phyloP scores from a whole-genome alignment of 2,797 vertebrate genomes.

The Tauraco hartlaubi region DNA sequence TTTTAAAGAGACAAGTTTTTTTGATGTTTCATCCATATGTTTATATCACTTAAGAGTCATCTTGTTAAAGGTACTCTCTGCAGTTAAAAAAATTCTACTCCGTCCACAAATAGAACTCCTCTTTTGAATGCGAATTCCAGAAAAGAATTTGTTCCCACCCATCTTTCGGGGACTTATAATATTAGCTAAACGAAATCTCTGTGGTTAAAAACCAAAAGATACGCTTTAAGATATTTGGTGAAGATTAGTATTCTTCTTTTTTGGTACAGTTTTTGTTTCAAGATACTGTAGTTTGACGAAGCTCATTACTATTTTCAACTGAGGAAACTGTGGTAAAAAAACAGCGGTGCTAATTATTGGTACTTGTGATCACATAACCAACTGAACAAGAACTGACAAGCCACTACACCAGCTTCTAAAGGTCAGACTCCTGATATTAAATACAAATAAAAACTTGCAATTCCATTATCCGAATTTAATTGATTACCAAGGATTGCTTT shows the following conservation, averaged over 20 bases:
- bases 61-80: neutral
- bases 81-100: neutral
- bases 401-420: neutral
- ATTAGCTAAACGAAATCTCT: neutral
- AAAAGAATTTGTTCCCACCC: neutral
- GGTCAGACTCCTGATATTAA: neutral
- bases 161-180: neutral
- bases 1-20: neutral
- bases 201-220: neutral
- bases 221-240: neutral
- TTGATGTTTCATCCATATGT: neutral
- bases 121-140: neutral
- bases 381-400: neutral
- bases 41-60: neutral
- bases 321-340: neutral
- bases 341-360: neutral
- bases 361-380: neutral
- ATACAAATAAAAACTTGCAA: neutral
- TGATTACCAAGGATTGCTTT: neutral
- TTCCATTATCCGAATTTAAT: neutral
- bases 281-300: neutral
- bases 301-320: neutral
- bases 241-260: neutral
- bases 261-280: neutral
- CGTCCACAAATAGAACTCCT: neutral